These are phyloP conservation scores for Melanophora roralis DNA, from an alignment of 2,888 invertebrate species.

Conservation along the genomic window DNA sequence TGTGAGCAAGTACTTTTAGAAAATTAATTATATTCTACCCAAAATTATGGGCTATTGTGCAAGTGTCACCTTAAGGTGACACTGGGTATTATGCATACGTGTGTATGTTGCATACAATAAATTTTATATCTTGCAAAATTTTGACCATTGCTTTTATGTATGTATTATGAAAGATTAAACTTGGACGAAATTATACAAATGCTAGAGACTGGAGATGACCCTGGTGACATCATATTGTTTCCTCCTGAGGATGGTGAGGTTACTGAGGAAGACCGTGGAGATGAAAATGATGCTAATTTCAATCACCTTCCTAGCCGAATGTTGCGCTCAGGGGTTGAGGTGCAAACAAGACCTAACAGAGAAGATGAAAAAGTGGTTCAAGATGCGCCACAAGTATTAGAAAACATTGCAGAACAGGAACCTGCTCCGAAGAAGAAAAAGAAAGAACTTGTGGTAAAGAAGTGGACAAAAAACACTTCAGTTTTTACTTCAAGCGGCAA, in stretches of 20 bases:
- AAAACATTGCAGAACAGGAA: background rate
- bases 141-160: background rate
- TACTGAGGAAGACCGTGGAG: conserved; percentile 57
- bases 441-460: background rate
- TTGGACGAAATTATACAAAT: conserved; percentile 50
- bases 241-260: conserved; percentile 60
- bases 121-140: background rate
- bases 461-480: background rate
- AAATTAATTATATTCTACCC: conserved; percentile 3
- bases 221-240: conserved; percentile 55
- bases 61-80: background rate
- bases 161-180: conserved; percentile 37
- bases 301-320: background rate
- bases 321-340: background rate
- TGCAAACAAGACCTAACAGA: background rate
- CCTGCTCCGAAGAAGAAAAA: conserved; percentile 9
- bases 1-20: background rate
- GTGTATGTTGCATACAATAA: background rate
- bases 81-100: background rate
- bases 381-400: background rate
- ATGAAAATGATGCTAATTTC: background rate
- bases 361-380: conserved; percentile 6
- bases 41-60: background rate
- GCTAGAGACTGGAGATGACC: conserved; percentile 41
- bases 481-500: background rate